Evolutionary conservation across 2,888 invertebrate genomes (phyloP).

Genomic region (Boloria euphrosyne): DNA sequence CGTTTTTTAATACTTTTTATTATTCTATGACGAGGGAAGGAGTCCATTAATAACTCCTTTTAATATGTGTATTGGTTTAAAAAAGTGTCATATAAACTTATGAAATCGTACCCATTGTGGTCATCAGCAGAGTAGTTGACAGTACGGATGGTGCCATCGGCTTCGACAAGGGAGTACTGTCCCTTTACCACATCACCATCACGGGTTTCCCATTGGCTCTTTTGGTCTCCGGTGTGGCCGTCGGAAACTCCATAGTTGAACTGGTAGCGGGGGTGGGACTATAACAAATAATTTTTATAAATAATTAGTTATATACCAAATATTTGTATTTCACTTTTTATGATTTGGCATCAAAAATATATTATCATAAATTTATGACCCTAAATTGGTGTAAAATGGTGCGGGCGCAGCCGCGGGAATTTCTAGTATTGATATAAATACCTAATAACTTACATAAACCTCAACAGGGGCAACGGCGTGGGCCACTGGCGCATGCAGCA

Average conservation of each 20-base stretch:
- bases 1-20: too few species aligned
- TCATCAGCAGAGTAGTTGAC: slow-evolving; percentile 84
- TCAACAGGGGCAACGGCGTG: slow-evolving; percentile 79
- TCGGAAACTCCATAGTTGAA: slow-evolving; percentile 85
- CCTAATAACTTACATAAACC: slow-evolving; percentile 67
- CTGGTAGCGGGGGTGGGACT: slow-evolving; percentile 84
- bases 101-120: slow-evolving; percentile 76
- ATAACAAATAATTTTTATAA: slow-evolving; percentile 43
- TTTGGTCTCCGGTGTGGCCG: slow-evolving; percentile 84
- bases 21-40: too few species aligned
- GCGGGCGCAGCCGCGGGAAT: too few species aligned
- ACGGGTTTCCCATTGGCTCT: slow-evolving; percentile 83
- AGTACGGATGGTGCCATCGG: slow-evolving; percentile 83
- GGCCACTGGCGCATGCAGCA: slow-evolving; percentile 52
- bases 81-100: not conserved
- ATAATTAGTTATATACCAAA: too few species aligned
- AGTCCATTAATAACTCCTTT: too few species aligned
- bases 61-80: too few species aligned
- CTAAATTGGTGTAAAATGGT: too few species aligned
- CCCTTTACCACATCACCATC: slow-evolving; percentile 86
- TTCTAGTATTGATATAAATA: slow-evolving; percentile 18
- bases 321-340: too few species aligned
- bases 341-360: too few species aligned
- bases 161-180: slow-evolving; percentile 84
- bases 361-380: too few species aligned